Evolutionary conservation across 2,797 vertebrate species (phyloP).

Genomic region (Coregonus ussuriensis): DNA sequence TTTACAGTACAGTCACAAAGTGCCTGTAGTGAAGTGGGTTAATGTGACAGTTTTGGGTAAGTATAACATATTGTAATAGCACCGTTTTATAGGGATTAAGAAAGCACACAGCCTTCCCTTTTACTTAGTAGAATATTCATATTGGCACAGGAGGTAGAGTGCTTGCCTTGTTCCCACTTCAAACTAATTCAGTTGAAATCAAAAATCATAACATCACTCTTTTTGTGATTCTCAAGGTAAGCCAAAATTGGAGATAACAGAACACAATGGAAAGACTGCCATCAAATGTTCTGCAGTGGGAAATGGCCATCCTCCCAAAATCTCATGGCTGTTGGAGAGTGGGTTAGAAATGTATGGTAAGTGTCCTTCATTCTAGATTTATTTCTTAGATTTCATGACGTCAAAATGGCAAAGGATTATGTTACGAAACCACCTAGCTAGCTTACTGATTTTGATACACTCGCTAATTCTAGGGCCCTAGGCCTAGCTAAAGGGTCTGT

Average conservation of each 20-base stretch:
- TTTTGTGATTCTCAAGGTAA: slow-evolving; percentile 49
- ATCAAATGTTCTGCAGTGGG: slow-evolving; percentile 67
- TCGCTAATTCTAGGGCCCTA: not conserved
- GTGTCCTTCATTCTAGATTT: slow-evolving; percentile 23
- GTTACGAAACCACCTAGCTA: too few species aligned
- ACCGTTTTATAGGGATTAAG: not conserved
- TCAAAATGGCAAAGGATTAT: too few species aligned
- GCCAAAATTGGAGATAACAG: slow-evolving; percentile 53
- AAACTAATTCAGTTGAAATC: not conserved
- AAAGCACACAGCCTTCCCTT: not conserved
- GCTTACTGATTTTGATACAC: not conserved
- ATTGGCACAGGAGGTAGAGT: not conserved
- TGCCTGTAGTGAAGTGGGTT: slow-evolving; percentile 36
- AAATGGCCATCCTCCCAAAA: slow-evolving; percentile 51
- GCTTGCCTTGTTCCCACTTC: not conserved
- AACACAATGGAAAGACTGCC: slow-evolving; percentile 32
- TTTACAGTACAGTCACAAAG: slow-evolving; percentile 37
- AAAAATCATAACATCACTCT: not conserved
- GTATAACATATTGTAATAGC: slow-evolving; percentile 11
- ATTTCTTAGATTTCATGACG: not conserved
- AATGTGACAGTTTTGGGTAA: slow-evolving; percentile 74
- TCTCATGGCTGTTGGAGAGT: slow-evolving; percentile 65
- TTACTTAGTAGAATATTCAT: not conserved
- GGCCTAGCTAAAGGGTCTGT: too few species aligned
- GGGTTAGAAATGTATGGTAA: slow-evolving; percentile 67